A percentile compares a stretch with the other conserved stretches of the same genome.
phyloP scores from a whole-genome alignment of 2,888 invertebrate genomes.

The Pegoplata infirma region DNA sequence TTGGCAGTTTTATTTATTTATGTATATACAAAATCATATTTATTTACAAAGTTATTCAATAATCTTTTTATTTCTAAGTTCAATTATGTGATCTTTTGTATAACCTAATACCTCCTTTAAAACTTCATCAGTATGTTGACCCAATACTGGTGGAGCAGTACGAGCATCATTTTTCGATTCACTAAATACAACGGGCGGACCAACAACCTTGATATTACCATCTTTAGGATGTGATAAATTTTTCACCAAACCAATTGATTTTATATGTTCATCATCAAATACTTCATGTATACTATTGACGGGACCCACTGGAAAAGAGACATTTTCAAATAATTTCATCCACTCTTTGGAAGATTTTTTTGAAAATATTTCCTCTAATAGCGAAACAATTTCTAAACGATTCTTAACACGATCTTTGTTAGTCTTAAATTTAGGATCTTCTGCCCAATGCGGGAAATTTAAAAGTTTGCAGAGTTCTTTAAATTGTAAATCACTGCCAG shows the following conservation, averaged over 20 bases:
- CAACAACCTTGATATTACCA: constrained; percentile 87
- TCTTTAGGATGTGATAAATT: constrained; percentile 84
- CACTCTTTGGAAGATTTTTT: constrained; percentile 86
- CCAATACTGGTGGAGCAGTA: constrained; percentile 89
- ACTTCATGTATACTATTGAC: constrained; percentile 92
- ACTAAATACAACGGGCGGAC: constrained; percentile 91
- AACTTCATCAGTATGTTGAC: constrained; percentile 91
- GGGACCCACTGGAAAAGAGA: constrained; percentile 92
- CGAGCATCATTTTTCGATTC: constrained; percentile 84
- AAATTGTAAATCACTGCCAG: constrained; percentile 92
- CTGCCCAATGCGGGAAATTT: constrained; percentile 81
- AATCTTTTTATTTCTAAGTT: constrained; percentile 68
- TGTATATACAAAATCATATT: background rate
- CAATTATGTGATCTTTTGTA: constrained; percentile 80
- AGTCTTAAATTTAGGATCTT: constrained; percentile 83
- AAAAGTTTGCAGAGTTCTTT: constrained; percentile 84
- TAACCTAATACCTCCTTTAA: constrained; percentile 84
- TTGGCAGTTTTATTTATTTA: constrained; percentile 1
- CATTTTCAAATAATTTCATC: constrained; percentile 84
- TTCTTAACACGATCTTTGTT: constrained; percentile 88
- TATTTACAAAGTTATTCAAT: constrained; percentile 68
- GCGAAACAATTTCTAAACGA: constrained; percentile 83
- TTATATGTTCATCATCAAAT: constrained; percentile 92
- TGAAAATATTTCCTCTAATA: constrained; percentile 81
- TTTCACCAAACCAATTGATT: constrained; percentile 85